Evolutionary conservation across 2,888 invertebrate species (phyloP).

Genomic region (Eurytoma californica): DNA sequence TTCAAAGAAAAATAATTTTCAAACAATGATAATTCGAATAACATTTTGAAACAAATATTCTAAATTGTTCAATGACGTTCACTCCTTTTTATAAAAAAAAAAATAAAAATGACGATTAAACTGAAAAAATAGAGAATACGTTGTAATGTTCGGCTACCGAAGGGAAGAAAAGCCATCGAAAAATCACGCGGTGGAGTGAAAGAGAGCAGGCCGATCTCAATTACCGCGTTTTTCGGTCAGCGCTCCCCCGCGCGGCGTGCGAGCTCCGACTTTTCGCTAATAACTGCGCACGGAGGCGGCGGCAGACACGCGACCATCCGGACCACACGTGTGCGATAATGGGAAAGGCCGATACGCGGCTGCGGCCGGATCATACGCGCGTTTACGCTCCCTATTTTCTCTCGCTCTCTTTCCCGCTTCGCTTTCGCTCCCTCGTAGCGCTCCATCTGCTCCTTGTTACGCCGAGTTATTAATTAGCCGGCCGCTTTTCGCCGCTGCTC

Average conservation of each 20-base stretch:
- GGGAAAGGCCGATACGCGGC: constrained; percentile 61
- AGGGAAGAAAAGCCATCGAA: background rate
- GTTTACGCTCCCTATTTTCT: constrained; percentile 37
- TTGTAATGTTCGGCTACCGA: no score
- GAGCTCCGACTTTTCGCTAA: constrained; percentile 50
- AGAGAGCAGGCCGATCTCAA: constrained; percentile 2
- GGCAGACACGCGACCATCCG: constrained; percentile 72
- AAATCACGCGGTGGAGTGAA: background rate
- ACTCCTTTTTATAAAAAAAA: no score
- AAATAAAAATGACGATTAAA: no score
- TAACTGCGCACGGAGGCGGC: constrained; percentile 30
- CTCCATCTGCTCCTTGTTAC: constrained; percentile 73
- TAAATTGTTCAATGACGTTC: no score
- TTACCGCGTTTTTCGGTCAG: constrained; percentile 42
- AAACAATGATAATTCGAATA: no score
- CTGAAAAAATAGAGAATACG: no score
- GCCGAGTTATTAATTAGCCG: constrained; percentile 71
- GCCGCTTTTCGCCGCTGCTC: constrained; percentile 60
- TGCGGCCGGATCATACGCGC: constrained; percentile 58
- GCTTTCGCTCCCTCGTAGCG: constrained; percentile 60
- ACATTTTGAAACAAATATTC: no score
- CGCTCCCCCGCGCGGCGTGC: background rate
- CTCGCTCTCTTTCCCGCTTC: constrained; percentile 37
- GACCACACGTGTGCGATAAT: constrained; percentile 73
- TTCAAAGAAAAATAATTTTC: no score